Percentiles rank a stretch among this genome's conserved stretches.
Evolutionary conservation across 2,113 vertebrate species (phyloP).

Genomic region (Actinemys pallida): DNA sequence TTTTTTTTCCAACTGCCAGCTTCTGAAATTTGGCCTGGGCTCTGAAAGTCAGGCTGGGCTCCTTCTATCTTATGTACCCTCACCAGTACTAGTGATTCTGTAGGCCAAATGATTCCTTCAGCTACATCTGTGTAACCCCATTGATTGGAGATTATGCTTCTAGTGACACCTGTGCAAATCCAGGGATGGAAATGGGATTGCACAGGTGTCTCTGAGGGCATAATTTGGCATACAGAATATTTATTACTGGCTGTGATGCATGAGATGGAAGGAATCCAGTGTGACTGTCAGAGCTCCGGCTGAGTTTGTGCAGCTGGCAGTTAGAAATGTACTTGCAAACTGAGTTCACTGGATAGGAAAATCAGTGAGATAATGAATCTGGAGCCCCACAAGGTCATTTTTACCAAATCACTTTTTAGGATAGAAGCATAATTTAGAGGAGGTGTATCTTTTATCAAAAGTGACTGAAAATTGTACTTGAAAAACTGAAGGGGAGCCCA

Average conservation of each 20-base stretch:
- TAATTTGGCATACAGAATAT: conserved; percentile 55
- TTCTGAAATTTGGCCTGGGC: background rate
- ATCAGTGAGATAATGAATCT: conserved; percentile 64
- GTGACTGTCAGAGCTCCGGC: conserved; percentile 38
- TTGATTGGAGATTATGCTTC: conserved; percentile 18
- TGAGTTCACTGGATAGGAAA: conserved; percentile 66
- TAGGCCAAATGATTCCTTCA: conserved; percentile 17
- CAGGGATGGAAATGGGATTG: conserved; percentile 38
- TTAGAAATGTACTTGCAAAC: conserved; percentile 70
- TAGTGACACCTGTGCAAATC: conserved; percentile 64
- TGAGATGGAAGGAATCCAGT: conserved; percentile 72
- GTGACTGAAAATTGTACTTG: conserved; percentile 28
- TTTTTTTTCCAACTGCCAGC: background rate
- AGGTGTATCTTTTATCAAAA: conserved; percentile 39
- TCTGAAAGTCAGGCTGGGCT: background rate
- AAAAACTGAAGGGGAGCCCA: background rate
- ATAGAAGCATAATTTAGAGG: conserved; percentile 41
- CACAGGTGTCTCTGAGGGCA: conserved; percentile 59
- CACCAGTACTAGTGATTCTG: background rate
- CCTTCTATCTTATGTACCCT: background rate
- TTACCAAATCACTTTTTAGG: conserved; percentile 39
- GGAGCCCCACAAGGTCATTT: conserved; percentile 29
- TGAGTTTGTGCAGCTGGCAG: conserved; percentile 76
- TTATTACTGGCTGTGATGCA: conserved; percentile 71
- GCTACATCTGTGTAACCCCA: conserved; percentile 34